Evolutionary conservation across 2,797 vertebrate species (phyloP).

Genomic region (Gymnoscopelus microlampas): DNA sequence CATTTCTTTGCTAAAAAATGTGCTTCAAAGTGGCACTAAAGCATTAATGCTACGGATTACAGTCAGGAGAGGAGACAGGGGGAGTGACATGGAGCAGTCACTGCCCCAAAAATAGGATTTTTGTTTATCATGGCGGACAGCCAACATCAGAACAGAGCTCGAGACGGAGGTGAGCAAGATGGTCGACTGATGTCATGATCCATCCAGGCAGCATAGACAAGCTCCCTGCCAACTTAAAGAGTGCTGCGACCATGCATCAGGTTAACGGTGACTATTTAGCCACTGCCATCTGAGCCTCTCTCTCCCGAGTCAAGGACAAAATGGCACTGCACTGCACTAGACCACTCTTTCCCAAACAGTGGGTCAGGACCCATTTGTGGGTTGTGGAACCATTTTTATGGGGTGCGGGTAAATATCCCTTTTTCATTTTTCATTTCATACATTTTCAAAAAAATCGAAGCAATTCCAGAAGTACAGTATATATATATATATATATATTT

Average conservation of each 20-base stretch:
- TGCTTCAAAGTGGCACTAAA: background rate
- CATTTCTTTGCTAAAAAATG: constrained; percentile 13
- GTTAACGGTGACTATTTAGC: constrained; percentile 14
- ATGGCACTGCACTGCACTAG: too few species aligned
- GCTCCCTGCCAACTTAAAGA: constrained; percentile 8
- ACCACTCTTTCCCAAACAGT: too few species aligned
- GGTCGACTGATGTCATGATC: constrained; percentile 5
- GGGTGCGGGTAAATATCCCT: too few species aligned
- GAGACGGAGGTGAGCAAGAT: background rate
- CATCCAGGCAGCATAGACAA: constrained; percentile 12
- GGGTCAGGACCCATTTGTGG: too few species aligned
- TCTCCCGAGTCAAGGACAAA: too few species aligned
- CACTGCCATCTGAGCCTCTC: too few species aligned
- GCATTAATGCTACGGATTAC: constrained; percentile 43
- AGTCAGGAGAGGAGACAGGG: constrained; percentile 27
- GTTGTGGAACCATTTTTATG: too few species aligned
- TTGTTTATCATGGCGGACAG: background rate
- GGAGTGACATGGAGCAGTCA: constrained; percentile 1
- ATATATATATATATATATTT: too few species aligned
- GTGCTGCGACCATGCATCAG: constrained; percentile 7
- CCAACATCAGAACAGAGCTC: background rate
- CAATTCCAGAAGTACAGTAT: too few species aligned
- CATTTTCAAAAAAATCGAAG: too few species aligned
- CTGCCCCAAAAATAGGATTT: constrained; percentile 29
- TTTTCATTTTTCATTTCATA: too few species aligned